Evolutionary conservation across 2,113 vertebrate genomes (phyloP), one percentile per base, ranked within the genome.

Genomic region (Anas platyrhynchos): DNA sequence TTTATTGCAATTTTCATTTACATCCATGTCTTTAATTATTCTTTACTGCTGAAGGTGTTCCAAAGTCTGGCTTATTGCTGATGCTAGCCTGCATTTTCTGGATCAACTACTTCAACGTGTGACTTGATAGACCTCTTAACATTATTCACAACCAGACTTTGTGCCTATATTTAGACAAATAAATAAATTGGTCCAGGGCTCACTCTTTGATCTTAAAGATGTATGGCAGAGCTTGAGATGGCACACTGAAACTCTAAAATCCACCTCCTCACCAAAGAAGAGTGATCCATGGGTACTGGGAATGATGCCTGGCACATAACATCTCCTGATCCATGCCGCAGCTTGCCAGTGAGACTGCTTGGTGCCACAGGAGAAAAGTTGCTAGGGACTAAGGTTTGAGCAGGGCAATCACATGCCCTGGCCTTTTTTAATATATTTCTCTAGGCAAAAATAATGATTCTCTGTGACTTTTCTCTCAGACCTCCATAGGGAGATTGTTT

Each of bases 371-470:
- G 66, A 91, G 11, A 74, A 72, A 89, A 68, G 26, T 78, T 75
- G 52, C 23, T 56, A 48, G 58, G 52, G 48, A 82, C 89, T 68
- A 50, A 72, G 56, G 38, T 84, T 54, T 56, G 16, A 90, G 32
- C 20, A 56, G 38, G 43, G 62, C 62, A 84, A 68, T 81, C 88
- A 84, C 65, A 75, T 78, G 73, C 29, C 43, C 34, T 75, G 54
- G 59, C 9, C 56, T 75, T 5, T 0, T 75, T 93, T 79, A 86
- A 52, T 82, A 66, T 54, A 76, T 23, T 48, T 62, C 34, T 79
- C 62, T 58, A 95, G 69, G 81, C 54, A 94, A 94, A 95, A 84
- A 83, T 85, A 72, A 72, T 50, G 20, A 56, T 89, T 84, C 81
- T 43, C 50, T 18, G 16, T 58, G 74, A 11, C 10, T 93, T 91